Evolutionary conservation across 2,888 invertebrate species (phyloP), one percentile per base, ranked within the genome.

Genomic region (Aplocera efformata): DNA sequence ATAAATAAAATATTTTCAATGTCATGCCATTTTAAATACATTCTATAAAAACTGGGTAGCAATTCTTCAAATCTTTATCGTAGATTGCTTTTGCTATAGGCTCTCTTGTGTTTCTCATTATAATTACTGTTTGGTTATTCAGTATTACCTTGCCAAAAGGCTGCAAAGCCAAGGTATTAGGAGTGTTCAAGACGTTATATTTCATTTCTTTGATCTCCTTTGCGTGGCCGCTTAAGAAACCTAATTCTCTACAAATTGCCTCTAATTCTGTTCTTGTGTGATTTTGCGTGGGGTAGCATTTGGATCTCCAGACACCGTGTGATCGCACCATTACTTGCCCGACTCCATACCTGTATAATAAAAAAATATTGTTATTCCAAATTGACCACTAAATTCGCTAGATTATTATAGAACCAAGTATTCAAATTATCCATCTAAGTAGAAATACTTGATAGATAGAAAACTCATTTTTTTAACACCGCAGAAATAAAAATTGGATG

Each of bases 301-400:
- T 92, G 0, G 92, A 88, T 53, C 92, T 91, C 93, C 94, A 94
- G 6, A 93, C 79, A 7, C 94, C 94, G 48, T 91, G 91, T 0
- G 90, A 89, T 29, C 91, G 90, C 3, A 90, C 80, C 32, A 92
- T 83, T 0, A 94, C 90, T 78, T 93, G 92, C 0, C 94, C 94
- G 7, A 83, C 89, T n/a, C 90, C 90, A 7, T 76, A 64, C 32
- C 90, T 91, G 75, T 22, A 71, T 46, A 37, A 40, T 20, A 26
- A 20, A 10, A 3, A 13, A 28, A 3, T 8, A 3, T 29, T 26
- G 25, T 32, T 20, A 26, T 17, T 7, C 6, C 7, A 11, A 23
- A 28, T 4, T 20, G 6, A 20, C 4, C 20, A 20, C 20, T 5
- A 4, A 20, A 5, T 20, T 20, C 4, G 6, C 6, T 20, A 5